Percentiles rank a stretch among this genome's conserved stretches.
phyloP scores from a whole-genome alignment of 2,797 vertebrate genomes.

The Paratrypauchen microcephalus region DNA sequence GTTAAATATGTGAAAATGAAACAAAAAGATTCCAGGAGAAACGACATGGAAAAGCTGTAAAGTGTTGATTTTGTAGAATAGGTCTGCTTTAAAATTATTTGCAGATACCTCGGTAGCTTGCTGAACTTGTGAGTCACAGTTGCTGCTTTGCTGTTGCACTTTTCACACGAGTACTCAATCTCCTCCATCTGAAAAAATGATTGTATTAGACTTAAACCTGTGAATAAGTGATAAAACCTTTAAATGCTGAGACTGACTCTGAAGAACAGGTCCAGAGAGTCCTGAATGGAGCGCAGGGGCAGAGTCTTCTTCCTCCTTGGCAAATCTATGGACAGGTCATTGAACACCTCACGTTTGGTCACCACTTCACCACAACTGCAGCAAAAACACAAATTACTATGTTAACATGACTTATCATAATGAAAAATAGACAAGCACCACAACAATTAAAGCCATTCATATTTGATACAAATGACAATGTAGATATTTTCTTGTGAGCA shows the following conservation, averaged over 20 bases:
- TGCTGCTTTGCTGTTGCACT: slow-evolving; percentile 91
- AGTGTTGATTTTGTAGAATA: background rate
- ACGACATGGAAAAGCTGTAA: too few species aligned
- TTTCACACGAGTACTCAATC: slow-evolving; percentile 98
- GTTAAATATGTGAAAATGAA: too few species aligned
- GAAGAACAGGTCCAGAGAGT: slow-evolving; percentile 97
- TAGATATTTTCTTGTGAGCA: too few species aligned
- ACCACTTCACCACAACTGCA: slow-evolving; percentile 91
- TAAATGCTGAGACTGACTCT: slow-evolving; percentile 73
- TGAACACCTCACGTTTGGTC: slow-evolving; percentile 94
- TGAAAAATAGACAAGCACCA: background rate
- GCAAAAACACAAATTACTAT: background rate
- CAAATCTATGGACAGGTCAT: slow-evolving; percentile 96
- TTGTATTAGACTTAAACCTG: background rate
- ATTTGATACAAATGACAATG: too few species aligned
- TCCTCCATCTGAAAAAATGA: slow-evolving; percentile 88
- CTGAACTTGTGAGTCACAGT: slow-evolving; percentile 96
- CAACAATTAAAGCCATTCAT: background rate
- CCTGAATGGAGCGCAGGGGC: slow-evolving; percentile 91
- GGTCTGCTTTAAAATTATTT: background rate
- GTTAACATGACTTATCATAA: background rate
- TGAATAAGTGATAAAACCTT: background rate
- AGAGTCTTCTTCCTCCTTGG: slow-evolving; percentile 91
- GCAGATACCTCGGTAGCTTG: slow-evolving; percentile 88
- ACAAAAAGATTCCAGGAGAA: too few species aligned